A percentile compares a stretch with the other conserved stretches of the same genome.
phyloP scores from a whole-genome alignment of 2,797 vertebrate species.

The Catamblyrhynchus diadema region DNA sequence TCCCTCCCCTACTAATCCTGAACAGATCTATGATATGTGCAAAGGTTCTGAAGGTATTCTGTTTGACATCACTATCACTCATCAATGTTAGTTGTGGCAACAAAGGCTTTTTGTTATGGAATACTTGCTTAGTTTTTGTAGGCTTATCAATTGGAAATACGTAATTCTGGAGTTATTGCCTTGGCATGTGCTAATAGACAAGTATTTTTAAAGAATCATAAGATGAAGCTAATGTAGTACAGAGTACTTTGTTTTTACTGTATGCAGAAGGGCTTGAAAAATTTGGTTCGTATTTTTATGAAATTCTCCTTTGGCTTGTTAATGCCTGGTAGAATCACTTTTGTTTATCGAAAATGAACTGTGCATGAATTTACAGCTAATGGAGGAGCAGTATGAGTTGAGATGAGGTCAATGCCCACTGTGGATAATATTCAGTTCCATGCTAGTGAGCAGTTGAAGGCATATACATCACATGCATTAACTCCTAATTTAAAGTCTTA shows the following conservation, averaged over 20 bases:
- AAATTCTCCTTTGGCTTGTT: constrained; percentile 16
- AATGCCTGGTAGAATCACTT: background rate
- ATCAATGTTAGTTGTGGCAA: background rate
- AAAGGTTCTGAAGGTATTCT: background rate
- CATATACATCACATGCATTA: background rate
- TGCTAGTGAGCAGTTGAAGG: background rate
- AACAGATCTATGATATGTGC: background rate
- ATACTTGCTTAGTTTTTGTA: background rate
- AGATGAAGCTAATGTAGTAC: background rate
- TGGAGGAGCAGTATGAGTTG: background rate
- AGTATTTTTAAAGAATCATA: background rate
- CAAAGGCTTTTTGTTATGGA: background rate
- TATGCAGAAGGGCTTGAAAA: background rate
- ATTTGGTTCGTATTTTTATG: background rate
- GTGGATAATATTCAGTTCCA: background rate
- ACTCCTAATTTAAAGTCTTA: background rate
- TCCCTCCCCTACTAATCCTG: background rate
- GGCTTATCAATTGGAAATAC: background rate
- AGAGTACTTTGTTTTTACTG: background rate
- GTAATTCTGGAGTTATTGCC: background rate
- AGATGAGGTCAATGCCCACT: background rate
- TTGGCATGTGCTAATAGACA: background rate
- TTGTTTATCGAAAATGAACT: constrained; percentile 13
- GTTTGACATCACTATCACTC: background rate
- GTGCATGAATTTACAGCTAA: constrained; percentile 21